Conservation (phyloP, 2,888 invertebrate species). For the Idaea straminata region DNA sequence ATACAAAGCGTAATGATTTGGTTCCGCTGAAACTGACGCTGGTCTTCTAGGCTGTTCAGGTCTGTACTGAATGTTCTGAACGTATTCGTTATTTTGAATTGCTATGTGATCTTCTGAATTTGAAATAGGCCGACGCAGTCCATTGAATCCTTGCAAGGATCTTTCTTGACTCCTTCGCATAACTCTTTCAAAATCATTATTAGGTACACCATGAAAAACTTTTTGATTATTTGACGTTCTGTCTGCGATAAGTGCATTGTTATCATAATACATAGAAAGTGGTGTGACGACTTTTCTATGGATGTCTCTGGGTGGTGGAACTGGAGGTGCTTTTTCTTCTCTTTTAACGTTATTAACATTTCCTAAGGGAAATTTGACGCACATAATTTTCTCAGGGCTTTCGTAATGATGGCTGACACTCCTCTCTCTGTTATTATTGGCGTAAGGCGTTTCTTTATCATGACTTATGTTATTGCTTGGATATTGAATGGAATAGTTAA, state of each 20-base stretch:
- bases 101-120: slow-evolving; percentile 77
- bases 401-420: slow-evolving; percentile 60
- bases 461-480: slow-evolving; percentile 56
- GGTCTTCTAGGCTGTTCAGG: slow-evolving; percentile 70
- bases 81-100: slow-evolving; percentile 71
- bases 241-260: slow-evolving; percentile 55
- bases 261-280: slow-evolving; percentile 75
- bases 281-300: slow-evolving; percentile 79
- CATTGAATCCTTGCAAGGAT: slow-evolving; percentile 67
- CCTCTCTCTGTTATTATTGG: slow-evolving; percentile 62
- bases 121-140: slow-evolving; percentile 70
- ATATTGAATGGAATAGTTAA: slow-evolving; percentile 74
- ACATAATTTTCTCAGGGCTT: slow-evolving; percentile 67
- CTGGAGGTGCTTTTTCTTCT: slow-evolving; percentile 82
- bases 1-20: slow-evolving; percentile 70
- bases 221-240: slow-evolving; percentile 52
- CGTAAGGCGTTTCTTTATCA: slow-evolving; percentile 58
- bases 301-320: slow-evolving; percentile 90
- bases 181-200: slow-evolving; percentile 72
- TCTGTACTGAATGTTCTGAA: slow-evolving; percentile 53
- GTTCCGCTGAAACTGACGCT: slow-evolving; percentile 74
- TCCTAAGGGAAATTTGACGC: slow-evolving; percentile 76
- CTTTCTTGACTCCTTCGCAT: slow-evolving; percentile 75
- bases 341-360: slow-evolving; percentile 66
- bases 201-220: slow-evolving; percentile 63